A percentile compares a stretch with the other conserved stretches of the same genome.
Conservation (phyloP, 92 coral and sea anemone genomes). For the Chrysogorgia sp. region DNA sequence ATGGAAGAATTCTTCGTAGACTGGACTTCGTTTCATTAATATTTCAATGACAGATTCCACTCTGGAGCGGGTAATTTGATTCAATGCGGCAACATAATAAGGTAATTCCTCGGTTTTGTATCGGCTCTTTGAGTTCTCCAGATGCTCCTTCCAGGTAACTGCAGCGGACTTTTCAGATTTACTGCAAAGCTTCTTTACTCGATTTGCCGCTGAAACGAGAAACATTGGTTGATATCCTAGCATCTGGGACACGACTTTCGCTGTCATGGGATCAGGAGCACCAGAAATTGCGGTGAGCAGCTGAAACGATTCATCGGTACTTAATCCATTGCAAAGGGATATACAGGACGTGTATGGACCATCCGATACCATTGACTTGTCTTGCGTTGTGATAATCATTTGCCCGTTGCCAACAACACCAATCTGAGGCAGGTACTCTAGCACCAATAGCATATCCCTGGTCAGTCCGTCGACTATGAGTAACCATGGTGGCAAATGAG, state of each 20-base stretch:
- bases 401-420: constrained; percentile 16
- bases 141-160: constrained; percentile 4
- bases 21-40: constrained; percentile 1
- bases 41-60: constrained; percentile 11
- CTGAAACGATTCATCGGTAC: constrained; percentile 8
- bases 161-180: neutral
- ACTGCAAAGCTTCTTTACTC: neutral
- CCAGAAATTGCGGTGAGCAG: constrained; percentile 1
- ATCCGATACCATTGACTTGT: neutral
- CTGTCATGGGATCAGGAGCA: neutral
- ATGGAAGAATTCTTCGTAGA: constrained; percentile 21
- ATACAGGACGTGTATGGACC: neutral
- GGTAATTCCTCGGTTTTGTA: constrained; percentile 22
- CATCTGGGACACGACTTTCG: constrained; percentile 4
- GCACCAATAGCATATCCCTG: neutral
- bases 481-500: constrained; percentile 3
- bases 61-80: neutral
- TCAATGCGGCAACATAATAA: constrained; percentile 14
- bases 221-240: constrained; percentile 17
- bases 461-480: constrained; percentile 8
- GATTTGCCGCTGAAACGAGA: constrained; percentile 30
- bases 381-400: constrained; percentile 16
- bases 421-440: constrained; percentile 11
- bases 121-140: constrained; percentile 21
- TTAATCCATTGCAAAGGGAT: neutral